Conservation (phyloP, 2,113 vertebrate genomes). For the Lampris incognitus region DNA sequence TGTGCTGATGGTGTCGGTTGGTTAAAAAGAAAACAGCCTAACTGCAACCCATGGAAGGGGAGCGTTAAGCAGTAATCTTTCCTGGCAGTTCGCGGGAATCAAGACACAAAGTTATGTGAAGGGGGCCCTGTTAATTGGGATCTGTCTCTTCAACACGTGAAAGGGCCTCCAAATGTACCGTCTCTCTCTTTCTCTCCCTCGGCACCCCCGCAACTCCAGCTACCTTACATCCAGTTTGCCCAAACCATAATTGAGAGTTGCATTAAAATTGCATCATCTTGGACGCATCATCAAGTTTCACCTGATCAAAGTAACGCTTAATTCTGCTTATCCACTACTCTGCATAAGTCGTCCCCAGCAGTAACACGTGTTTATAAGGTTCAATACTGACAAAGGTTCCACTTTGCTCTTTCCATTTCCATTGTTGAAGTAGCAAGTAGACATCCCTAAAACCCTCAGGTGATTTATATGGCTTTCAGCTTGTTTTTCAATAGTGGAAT, state of each 20-base stretch:
- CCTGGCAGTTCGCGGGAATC: background rate
- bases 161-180: background rate
- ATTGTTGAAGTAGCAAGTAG: too few relatives aligned
- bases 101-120: constrained; percentile 15
- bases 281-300: constrained; percentile 47
- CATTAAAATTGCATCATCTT: constrained; percentile 66
- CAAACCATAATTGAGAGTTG: constrained; percentile 45
- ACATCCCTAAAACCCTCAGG: too few relatives aligned
- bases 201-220: too few relatives aligned
- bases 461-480: too few relatives aligned
- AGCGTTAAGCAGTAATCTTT: background rate
- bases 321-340: constrained; percentile 10
- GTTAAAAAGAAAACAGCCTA: constrained; percentile 54
- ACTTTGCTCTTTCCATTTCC: constrained; percentile 12
- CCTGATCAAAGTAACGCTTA: background rate
- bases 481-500: too few relatives aligned
- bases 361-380: constrained; percentile 11
- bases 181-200: constrained; percentile 5
- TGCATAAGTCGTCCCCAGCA: too few relatives aligned
- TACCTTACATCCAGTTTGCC: constrained; percentile 11
- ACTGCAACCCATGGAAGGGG: constrained; percentile 19
- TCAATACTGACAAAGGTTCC: constrained; percentile 27
- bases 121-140: constrained; percentile 4
- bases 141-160: constrained; percentile 25
- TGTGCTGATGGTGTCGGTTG: constrained; percentile 59